Percentiles rank a stretch among this genome's conserved stretches.
Conservation (phyloP, 1,140 invertebrate genomes). For the Diabrotica undecimpunctata region DNA sequence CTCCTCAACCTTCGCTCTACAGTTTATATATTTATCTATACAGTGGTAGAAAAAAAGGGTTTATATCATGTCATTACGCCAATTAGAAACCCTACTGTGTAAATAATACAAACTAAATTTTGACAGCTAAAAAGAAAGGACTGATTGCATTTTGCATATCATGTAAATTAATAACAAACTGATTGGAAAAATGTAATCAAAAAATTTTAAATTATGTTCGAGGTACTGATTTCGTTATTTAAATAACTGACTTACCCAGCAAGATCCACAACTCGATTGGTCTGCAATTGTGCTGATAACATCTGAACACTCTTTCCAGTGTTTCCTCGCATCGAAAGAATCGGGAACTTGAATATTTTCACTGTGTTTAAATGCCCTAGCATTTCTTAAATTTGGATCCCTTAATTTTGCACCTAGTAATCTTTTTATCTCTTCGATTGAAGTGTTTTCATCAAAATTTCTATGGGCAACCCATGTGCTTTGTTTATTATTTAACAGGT, state of each 20-base stretch:
- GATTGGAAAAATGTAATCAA: too few species aligned
- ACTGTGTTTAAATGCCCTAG: background rate
- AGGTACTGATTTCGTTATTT: too few species aligned
- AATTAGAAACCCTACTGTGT: too few species aligned
- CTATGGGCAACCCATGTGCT: conserved; percentile 18
- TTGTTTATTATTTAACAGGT: conserved; percentile 11
- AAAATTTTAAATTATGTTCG: too few species aligned
- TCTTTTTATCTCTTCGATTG: conserved; percentile 3
- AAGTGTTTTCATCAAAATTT: conserved; percentile 19
- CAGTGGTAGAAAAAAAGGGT: too few species aligned
- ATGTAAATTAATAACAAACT: too few species aligned
- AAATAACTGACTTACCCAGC: conserved; percentile 24
- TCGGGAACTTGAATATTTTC: conserved; percentile 14
- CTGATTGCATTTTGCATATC: too few species aligned
- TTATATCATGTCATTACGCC: too few species aligned
- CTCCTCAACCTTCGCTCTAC: too few species aligned
- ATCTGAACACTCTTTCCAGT: conserved; percentile 45
- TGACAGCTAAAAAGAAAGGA: too few species aligned
- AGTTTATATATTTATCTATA: too few species aligned
- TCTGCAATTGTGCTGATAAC: conserved; percentile 18
- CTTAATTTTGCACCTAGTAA: conserved; percentile 6
- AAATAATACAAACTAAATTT: too few species aligned
- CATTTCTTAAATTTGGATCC: background rate
- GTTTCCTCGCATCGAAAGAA: conserved; percentile 24
- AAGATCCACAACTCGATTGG: conserved; percentile 24